These are phyloP conservation scores for Phyto melanocephala DNA, from an alignment of 2,888 invertebrate genomes.

Conservation along the genomic window DNA sequence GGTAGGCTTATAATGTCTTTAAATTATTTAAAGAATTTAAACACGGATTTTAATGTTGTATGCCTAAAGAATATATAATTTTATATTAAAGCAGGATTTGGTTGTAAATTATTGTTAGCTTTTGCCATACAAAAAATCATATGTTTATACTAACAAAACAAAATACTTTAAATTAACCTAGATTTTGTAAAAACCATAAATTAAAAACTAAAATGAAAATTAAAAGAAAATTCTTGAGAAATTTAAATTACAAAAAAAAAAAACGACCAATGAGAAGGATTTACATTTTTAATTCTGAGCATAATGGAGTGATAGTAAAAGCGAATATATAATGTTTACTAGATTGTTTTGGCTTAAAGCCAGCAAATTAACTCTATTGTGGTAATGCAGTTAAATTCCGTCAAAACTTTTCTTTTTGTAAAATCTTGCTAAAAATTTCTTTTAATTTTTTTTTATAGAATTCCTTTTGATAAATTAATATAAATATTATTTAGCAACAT, in stretches of 20 bases:
- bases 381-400: no score
- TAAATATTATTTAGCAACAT: no score
- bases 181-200: slow-evolving; percentile 24
- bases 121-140: slow-evolving; percentile 33
- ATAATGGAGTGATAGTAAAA: no score
- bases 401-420: no score
- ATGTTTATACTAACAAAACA: slow-evolving; percentile 14
- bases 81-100: slow-evolving; percentile 56
- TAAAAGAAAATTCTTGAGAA: not conserved
- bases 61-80: slow-evolving; percentile 57
- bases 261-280: no score
- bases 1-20: slow-evolving; percentile 44
- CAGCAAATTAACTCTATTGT: no score
- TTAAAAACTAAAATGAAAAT: not conserved
- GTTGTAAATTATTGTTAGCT: not conserved
- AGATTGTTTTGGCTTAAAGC: not conserved
- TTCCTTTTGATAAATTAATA: no score
- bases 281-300: not conserved
- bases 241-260: not conserved
- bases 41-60: slow-evolving; percentile 64
- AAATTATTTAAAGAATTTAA: slow-evolving; percentile 64
- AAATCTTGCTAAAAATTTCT: no score
- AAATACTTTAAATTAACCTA: slow-evolving; percentile 51
- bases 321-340: no score
- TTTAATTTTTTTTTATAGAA: no score